Evolutionary conservation across 2,113 vertebrate genomes (phyloP), one percentile per base, ranked within the genome.

Genomic region (Tupaia chinensis): DNA sequence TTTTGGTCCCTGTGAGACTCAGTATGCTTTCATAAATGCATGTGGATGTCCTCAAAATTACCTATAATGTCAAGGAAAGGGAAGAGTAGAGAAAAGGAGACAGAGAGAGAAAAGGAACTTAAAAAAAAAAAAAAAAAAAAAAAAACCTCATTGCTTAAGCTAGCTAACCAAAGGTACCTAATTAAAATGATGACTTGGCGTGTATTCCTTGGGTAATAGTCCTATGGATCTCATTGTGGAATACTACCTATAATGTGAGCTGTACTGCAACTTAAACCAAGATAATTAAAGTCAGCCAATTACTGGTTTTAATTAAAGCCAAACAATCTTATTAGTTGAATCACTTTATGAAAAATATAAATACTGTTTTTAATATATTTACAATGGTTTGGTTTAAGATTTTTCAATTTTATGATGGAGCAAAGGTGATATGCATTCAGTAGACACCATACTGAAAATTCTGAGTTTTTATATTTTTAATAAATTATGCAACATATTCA

Each of bases 231-330:
- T 17, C 56, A 60, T 8, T 79, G 53, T 56, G 13, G 20, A 10
- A 89, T 73, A 89, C 11, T 76, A 9, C 14, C 86, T 78, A 68
- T 72, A 91, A 95, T 34, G 27, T 78, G 91, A 85, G 53, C 53
- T 93, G 20, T 69, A 54, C 44, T 44, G 44, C 20, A 72, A 93
- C 16, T 82, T 29, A 17, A 93, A 88, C 14, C 72, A 92, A 92
- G 54, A 86, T 89, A 53, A 97, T 92, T 84, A 88, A 95, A 90
- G 78, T 73, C 79, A 79, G 53, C 27, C 53, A 93, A 69, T 78
- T 92, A 65, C 23, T 89, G 0, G 89, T 82, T 82, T 87, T 93
- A 89, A 95, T 34, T 73, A 94, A 94, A 95, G 25, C 73, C 34
- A 96, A 88, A 16, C 20, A 84, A 87, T 0, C 20, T 32, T 81